These are phyloP conservation scores for Ondatra zibethicus DNA, from an alignment of 2,113 vertebrate genomes.

Conservation along the genomic window DNA sequence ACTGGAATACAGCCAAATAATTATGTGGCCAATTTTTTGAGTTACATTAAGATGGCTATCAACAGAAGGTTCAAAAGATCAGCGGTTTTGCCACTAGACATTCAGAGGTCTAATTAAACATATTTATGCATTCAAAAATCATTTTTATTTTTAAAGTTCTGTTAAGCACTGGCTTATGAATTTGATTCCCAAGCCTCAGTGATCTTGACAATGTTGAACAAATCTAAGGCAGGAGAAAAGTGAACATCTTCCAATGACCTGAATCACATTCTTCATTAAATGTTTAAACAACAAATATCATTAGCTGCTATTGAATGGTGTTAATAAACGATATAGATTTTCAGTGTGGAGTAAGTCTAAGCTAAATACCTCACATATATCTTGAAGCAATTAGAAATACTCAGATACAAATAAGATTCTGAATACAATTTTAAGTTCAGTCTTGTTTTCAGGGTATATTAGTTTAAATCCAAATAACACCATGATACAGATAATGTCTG, in stretches of 20 bases:
- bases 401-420: not conserved
- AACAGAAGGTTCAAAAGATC: conserved; percentile 69
- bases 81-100: conserved; percentile 54
- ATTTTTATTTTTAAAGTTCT: conserved; percentile 66
- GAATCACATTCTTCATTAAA: conserved; percentile 19
- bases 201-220: conserved; percentile 63
- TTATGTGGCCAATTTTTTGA: conserved; percentile 59
- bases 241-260: conserved; percentile 46
- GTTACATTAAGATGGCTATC: conserved; percentile 58
- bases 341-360: not conserved
- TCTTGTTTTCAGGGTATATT: not conserved
- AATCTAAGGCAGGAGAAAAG: not conserved
- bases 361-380: not conserved
- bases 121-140: conserved; percentile 65
- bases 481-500: not conserved
- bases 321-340: not conserved
- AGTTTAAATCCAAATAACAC: not conserved
- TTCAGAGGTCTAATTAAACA: conserved; percentile 58
- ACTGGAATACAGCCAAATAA: conserved; percentile 56
- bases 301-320: conserved; percentile 16
- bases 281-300: conserved; percentile 44
- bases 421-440: not conserved
- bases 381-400: not conserved
- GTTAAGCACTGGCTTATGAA: conserved; percentile 38
- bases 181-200: conserved; percentile 59